Evolutionary conservation across 2,888 invertebrate species (phyloP).

Genomic region (Apamea sordens): DNA sequence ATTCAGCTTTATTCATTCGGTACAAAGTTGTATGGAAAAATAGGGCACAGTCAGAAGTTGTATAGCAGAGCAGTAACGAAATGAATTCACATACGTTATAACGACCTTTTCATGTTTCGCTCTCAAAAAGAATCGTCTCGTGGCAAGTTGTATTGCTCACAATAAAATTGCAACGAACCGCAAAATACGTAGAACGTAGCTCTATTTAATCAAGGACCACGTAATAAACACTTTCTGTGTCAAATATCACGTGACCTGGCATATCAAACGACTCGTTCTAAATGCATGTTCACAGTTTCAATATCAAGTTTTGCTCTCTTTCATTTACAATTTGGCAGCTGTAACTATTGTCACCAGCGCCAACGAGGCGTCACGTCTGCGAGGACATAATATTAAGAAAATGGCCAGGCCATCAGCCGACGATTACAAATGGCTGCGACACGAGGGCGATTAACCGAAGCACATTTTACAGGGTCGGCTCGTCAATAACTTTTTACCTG

Average conservation of each 20-base stretch:
- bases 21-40: conserved; percentile 30
- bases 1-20: conserved; percentile 20
- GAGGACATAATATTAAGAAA: conserved; percentile 58
- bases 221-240: conserved; percentile 33
- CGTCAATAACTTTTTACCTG: conserved; percentile 52
- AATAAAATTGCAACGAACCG: conserved; percentile 51
- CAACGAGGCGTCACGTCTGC: conserved; percentile 56
- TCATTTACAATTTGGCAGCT: conserved; percentile 46
- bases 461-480: conserved; percentile 54
- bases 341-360: conserved; percentile 37
- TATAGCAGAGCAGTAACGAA: conserved; percentile 30
- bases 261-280: conserved; percentile 7
- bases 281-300: conserved; percentile 20
- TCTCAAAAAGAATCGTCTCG: conserved; percentile 54
- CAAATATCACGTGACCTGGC: conserved; percentile 17
- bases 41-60: conserved; percentile 28
- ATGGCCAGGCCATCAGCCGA: conserved; percentile 58
- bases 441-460: conserved; percentile 56
- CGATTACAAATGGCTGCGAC: conserved; percentile 61
- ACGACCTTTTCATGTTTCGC: conserved; percentile 57
- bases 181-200: conserved; percentile 31
- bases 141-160: conserved; percentile 46
- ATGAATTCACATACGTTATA: conserved; percentile 50
- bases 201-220: conserved; percentile 46
- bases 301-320: conserved; percentile 32